Evolutionary conservation across 1,140 invertebrate species (phyloP), one percentile per base, ranked within the genome.

Genomic region (Mactra quadrangularis): DNA sequence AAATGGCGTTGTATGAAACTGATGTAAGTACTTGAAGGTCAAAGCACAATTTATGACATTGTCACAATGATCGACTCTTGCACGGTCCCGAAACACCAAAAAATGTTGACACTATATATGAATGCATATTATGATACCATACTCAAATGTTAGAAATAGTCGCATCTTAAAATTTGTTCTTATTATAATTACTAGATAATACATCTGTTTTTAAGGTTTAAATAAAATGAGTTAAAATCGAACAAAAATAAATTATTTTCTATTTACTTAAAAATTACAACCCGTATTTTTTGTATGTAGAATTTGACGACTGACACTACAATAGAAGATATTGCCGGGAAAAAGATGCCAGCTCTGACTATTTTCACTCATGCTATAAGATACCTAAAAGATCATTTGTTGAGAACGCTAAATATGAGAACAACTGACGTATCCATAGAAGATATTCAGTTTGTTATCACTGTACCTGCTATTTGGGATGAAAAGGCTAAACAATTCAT

Each of bases 291-390:
- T 27, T 15, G 1, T 62, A 13, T 68, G 9, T 4, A 76, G 72
- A 33, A 50, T 6, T 50, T 76, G 57, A 60, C 35, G 27, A 13
- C 11, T 6, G 25, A 59, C 45, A 47, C 47, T 13, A 4, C 35
- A 11, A 47, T 66, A 25, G 60, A 78, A 78, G 75, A 78, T 29
- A 53, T 53, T 15, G 25, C 57, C 3, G 45, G 60, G 6, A 78
- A 78, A 47, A 47, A 41, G 29, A 47, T 76, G 60, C 62, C 64
- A n/a, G 82, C 82, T 0, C 38, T 64, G 9, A 50, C 52, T 13
- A 52, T 83, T 7, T 83, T 83, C 22, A 38, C 72, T 0, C 60
- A 47, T 31, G 66, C 82, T 19, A 83, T 83, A 22, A 33, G 64
- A 11, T 55, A 53, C 17, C 35, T 83, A 13, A 68, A 66, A 3